These are phyloP conservation scores for Musca vetustissima DNA, from an alignment of 1,140 invertebrate species.

Conservation along the genomic window DNA sequence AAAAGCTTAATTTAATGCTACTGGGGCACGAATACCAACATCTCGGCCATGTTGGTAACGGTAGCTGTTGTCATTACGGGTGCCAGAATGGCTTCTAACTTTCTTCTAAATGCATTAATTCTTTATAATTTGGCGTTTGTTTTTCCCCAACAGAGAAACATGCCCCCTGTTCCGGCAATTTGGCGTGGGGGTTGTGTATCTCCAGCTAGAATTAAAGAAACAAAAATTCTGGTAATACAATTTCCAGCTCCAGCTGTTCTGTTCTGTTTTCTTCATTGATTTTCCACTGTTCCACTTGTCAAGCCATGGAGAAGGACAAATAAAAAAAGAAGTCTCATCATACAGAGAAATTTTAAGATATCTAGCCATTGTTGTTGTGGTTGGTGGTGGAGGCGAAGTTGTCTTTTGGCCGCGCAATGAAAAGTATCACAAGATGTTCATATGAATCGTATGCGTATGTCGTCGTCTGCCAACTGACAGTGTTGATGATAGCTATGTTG, in stretches of 20 bases:
- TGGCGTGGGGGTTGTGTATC: not conserved
- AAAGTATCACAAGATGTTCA: no score
- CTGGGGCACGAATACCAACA: no score
- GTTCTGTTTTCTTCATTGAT: conserved; percentile 3
- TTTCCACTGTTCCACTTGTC: not conserved
- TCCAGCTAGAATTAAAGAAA: conserved; percentile 8
- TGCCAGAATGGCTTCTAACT: conserved; percentile 20
- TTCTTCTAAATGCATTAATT: conserved; percentile 22
- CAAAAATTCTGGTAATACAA: conserved; percentile 14
- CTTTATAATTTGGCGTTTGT: conserved; percentile 5
- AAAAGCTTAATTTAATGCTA: no score
- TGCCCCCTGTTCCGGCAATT: not conserved
- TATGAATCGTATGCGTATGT: no score
- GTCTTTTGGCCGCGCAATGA: no score
- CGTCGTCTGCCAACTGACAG: no score
- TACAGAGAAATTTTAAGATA: conserved; percentile 19
- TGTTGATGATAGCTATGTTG: no score
- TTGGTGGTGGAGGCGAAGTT: no score
- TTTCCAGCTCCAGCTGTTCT: conserved; percentile 15
- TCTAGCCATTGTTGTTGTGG: not conserved
- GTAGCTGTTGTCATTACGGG: not conserved
- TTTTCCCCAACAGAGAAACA: not conserved
- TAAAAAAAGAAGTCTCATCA: not conserved
- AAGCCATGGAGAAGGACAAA: no score
- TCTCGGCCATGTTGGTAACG: no score